phyloP scores from a whole-genome alignment of 2,113 vertebrate genomes.

The Nerophis lumbriciformis region DNA sequence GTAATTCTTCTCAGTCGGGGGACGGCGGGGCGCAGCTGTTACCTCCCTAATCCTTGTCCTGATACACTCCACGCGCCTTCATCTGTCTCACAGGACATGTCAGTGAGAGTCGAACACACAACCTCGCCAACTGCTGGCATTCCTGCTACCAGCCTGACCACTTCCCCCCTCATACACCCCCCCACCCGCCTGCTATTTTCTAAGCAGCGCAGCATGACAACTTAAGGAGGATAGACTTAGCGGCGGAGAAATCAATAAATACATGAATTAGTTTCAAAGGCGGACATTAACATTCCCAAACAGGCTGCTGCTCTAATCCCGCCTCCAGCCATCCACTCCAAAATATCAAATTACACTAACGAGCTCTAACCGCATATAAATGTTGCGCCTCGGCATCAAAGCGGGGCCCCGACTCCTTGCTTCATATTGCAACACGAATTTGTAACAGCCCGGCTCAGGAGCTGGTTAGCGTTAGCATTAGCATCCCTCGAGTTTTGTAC shows the following conservation, averaged over 20 bases:
- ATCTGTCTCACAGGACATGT: constrained; percentile 78
- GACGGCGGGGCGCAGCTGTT: constrained; percentile 94
- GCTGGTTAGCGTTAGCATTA: background rate
- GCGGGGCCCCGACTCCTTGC: background rate
- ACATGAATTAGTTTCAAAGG: constrained; percentile 69
- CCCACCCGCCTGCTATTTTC: background rate
- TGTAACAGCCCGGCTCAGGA: constrained; percentile 16
- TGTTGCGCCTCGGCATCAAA: constrained; percentile 41
- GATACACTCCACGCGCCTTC: constrained; percentile 86
- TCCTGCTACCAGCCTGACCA: constrained; percentile 39
- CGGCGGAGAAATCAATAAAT: constrained; percentile 68
- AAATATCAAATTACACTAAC: constrained; percentile 81
- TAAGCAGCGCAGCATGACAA: constrained; percentile 42
- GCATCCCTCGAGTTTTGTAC: too few species aligned
- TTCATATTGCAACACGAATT: constrained; percentile 28
- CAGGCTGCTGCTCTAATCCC: constrained; percentile 61
- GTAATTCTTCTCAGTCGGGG: constrained; percentile 99
- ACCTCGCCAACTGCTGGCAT: constrained; percentile 13
- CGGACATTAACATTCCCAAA: constrained; percentile 70
- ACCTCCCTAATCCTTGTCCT: constrained; percentile 87
- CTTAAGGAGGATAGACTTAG: constrained; percentile 70
- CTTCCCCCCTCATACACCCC: constrained; percentile 29
- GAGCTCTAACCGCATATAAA: constrained; percentile 77
- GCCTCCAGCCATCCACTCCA: constrained; percentile 70
- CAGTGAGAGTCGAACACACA: constrained; percentile 65